Evolutionary conservation across 1,140 invertebrate species (phyloP).

Genomic region (Goniozus legneri): DNA sequence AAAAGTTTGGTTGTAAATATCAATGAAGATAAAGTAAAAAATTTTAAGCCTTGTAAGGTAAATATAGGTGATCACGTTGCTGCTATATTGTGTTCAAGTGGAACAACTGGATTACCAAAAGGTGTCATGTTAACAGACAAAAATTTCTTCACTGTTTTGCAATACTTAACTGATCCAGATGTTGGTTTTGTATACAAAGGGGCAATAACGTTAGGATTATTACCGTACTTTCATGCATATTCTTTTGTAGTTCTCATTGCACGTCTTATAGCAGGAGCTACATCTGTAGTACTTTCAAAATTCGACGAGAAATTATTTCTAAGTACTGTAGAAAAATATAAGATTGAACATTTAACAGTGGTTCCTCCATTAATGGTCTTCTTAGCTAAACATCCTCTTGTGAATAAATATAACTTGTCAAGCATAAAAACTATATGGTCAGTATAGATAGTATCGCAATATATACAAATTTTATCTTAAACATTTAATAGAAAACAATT

Average conservation of each 20-base stretch:
- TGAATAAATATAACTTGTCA: constrained; percentile 51
- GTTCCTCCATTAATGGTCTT: constrained; percentile 60
- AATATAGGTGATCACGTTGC: constrained; percentile 39
- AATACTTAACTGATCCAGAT: constrained; percentile 7
- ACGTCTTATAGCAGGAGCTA: constrained; percentile 32
- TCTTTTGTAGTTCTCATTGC: constrained; percentile 37
- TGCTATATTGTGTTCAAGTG: constrained; percentile 61
- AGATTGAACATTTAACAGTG: constrained; percentile 52
- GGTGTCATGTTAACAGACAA: constrained; percentile 72
- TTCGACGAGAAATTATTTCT: constrained; percentile 64
- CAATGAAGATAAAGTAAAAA: constrained; percentile 1
- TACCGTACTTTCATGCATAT: constrained; percentile 54
- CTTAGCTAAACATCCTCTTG: constrained; percentile 53
- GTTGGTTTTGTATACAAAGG: constrained; percentile 22
- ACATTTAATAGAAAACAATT: neutral
- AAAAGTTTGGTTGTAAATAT: constrained; percentile 14
- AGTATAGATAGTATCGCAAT: neutral
- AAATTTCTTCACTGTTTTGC: constrained; percentile 53
- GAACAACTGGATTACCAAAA: constrained; percentile 75
- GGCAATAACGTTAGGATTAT: constrained; percentile 12
- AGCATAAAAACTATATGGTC: constrained; percentile 42
- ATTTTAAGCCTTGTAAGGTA: constrained; percentile 26
- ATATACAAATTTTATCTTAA: neutral
- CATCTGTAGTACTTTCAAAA: constrained; percentile 51
- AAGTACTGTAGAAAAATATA: constrained; percentile 55